Conservation (phyloP, 2,797 vertebrate species). For the Pseudopleuronectes americanus region DNA sequence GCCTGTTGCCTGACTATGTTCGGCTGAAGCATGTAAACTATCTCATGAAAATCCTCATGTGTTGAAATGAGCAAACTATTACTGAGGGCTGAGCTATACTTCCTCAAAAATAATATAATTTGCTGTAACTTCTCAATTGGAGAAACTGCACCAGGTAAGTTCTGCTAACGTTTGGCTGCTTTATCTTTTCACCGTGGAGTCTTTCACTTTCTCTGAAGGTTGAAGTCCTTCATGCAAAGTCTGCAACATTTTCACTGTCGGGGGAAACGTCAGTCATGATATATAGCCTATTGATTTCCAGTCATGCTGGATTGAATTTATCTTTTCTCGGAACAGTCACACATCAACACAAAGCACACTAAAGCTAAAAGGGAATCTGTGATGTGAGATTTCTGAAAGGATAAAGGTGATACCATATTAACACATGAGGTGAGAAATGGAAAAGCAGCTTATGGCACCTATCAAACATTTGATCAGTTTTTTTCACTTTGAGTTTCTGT, state of each 20-base stretch:
- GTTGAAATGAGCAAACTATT: no score
- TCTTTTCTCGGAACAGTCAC: constrained; percentile 30
- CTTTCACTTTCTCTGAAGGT: constrained; percentile 12
- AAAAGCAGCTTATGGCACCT: not conserved
- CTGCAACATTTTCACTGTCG: constrained; percentile 46
- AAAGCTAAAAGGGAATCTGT: constrained; percentile 22
- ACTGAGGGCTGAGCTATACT: no score
- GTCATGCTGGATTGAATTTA: constrained; percentile 32
- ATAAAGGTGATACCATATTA: constrained; percentile 31
- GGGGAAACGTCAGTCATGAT: constrained; percentile 45
- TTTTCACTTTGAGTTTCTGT: no score
- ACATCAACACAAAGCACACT: constrained; percentile 31
- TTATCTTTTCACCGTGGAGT: no score
- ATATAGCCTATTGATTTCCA: constrained; percentile 50
- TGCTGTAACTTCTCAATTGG: constrained; percentile 10
- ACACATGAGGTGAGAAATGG: constrained; percentile 1
- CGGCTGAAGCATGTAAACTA: constrained; percentile 35
- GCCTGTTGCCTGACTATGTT: constrained; percentile 45
- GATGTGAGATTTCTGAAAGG: constrained; percentile 39
- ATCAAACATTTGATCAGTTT: no score
- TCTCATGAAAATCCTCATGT: not conserved
- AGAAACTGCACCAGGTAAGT: constrained; percentile 5
- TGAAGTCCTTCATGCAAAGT: constrained; percentile 44
- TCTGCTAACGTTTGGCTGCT: not conserved
- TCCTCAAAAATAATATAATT: no score